Conservation (phyloP, 2,113 vertebrate genomes). For the Forbesichthys agassizii region DNA sequence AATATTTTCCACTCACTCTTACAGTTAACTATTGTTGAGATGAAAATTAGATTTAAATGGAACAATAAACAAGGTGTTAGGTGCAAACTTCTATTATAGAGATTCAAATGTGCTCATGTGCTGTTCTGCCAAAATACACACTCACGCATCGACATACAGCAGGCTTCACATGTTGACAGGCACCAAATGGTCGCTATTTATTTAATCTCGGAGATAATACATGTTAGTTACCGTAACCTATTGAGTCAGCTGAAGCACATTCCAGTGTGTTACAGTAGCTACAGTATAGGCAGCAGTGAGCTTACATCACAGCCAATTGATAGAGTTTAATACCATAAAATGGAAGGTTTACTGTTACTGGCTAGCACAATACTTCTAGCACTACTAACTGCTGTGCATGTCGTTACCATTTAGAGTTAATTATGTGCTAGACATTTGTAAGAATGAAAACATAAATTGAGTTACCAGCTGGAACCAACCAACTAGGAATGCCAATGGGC, state of each 20-base stretch:
- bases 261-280: conserved; percentile 12
- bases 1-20: conserved; percentile 13
- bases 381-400: background rate
- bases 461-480: no score
- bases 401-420: background rate
- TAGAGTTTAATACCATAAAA: background rate
- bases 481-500: no score
- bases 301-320: no score
- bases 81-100: background rate
- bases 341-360: conserved; percentile 13
- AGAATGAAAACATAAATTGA: background rate
- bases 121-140: conserved; percentile 4
- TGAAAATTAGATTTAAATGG: conserved; percentile 19
- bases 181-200: conserved; percentile 22
- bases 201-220: conserved; percentile 22
- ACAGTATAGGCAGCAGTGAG: conserved; percentile 1
- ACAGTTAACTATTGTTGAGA: background rate
- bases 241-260: conserved; percentile 29
- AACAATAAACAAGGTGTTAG: conserved; percentile 29
- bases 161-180: conserved; percentile 1
- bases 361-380: background rate
- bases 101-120: conserved; percentile 2
- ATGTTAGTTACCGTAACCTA: background rate
- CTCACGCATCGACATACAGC: conserved; percentile 15
- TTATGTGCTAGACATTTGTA: background rate